Evolutionary conservation across 2,797 vertebrate species (phyloP).

Genomic region (Odontamblyopus rebecca): DNA sequence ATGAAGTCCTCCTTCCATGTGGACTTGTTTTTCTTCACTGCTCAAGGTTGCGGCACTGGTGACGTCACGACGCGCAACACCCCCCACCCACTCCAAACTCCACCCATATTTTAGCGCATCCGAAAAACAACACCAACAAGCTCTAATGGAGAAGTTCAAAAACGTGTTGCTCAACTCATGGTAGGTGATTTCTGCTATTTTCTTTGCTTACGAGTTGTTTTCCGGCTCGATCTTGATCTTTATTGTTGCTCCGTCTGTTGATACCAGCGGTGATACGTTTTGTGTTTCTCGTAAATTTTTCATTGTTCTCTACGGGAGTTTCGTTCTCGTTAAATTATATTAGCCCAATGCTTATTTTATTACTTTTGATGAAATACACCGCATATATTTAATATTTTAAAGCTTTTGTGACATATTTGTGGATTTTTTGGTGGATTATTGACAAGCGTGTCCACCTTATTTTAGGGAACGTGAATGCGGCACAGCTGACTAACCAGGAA

Average conservation of each 20-base stretch:
- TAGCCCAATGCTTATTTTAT: too few species aligned
- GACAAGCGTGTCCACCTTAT: not conserved
- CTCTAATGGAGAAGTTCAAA: not conserved
- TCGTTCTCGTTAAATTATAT: not conserved
- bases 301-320: too few species aligned
- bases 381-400: not conserved
- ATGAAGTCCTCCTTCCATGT: not conserved
- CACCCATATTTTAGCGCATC: not conserved
- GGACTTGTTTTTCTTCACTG: not conserved
- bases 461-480: slow-evolving; percentile 17
- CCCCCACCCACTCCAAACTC: not conserved
- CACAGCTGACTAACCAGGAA: not conserved
- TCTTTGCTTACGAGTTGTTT: too few species aligned
- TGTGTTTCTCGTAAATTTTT: not conserved
- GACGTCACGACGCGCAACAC: not conserved
- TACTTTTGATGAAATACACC: too few species aligned
- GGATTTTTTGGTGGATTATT: too few species aligned
- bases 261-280: slow-evolving; percentile 8
- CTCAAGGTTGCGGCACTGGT: not conserved
- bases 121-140: slow-evolving; percentile 2
- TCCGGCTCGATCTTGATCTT: not conserved
- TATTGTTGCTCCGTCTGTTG: not conserved
- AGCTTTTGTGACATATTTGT: too few species aligned
- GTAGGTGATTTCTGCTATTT: not conserved
- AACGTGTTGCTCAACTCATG: not conserved